Base-by-base conservation (phyloP, 2,888 invertebrate species). In the Pocota personata region DNA sequence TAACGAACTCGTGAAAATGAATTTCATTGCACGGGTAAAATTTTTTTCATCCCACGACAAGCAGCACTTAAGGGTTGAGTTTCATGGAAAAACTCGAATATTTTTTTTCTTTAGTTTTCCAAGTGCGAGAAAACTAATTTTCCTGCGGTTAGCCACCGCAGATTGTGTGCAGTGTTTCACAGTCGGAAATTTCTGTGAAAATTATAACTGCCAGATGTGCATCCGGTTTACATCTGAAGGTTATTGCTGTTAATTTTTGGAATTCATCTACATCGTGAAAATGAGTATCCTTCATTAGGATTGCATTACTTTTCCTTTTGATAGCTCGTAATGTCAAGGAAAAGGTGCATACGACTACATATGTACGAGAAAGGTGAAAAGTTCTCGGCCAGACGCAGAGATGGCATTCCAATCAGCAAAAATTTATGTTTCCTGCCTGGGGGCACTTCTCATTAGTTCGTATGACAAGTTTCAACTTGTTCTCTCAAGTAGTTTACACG, bases 1-100 rank as follows among this genome's bases (percentile, higher is more conserved):
- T 62, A 72, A 72, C 60, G 60, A 72, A 60, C 60, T 71, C 24
- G 43, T 52, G 46, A 46, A 71, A 71, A 57, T 43, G 21, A 71
- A 58, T 58, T 72, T 37, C 48, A 35, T 48, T 24, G 48, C 71
- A 37, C 12, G 37, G 3, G 37, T 6, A n/a, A 37, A 60, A 27
- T 58, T 60, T 40, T 24, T 35, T 4, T 30, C 27, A n/a, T 14
- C 14, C 3, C 5, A 30, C 5, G 55, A 57, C 40, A 69, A 69
- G 46, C 32, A 43, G 57, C 55, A 69, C 69, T 69, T 69, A 40
- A 43, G 69, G 43, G 43, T 21, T 27, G 37, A 52, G 67, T 67
- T 67, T 40, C 19, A 21, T 21, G 50, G 14, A 48, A 50, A 35
- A 43, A 27, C 43, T 6, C 8, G 16, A 1, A 5, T 7, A 5